Percentiles rank a stretch among this genome's conserved stretches.
Evolutionary conservation across 2,113 vertebrate genomes (phyloP).

Genomic region (Eurystomus gularis): DNA sequence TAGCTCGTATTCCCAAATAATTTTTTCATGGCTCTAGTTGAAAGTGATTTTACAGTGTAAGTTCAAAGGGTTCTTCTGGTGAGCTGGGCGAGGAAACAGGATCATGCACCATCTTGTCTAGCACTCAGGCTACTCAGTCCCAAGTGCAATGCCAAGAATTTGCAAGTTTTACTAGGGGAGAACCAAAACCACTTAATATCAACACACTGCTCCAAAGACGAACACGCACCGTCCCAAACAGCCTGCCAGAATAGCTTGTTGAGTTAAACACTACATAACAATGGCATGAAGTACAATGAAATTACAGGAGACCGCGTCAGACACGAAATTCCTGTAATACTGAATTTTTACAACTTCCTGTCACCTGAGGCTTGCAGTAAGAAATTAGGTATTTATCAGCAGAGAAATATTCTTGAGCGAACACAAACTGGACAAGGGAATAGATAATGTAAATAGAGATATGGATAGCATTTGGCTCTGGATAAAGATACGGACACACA

Average conservation of each 20-base stretch:
- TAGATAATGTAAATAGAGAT: not conserved
- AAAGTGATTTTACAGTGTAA: not conserved
- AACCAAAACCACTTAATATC: not conserved
- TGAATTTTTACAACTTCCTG: constrained; percentile 25
- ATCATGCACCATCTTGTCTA: constrained; percentile 51
- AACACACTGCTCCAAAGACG: not conserved
- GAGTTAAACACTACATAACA: constrained; percentile 48
- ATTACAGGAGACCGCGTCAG: not conserved
- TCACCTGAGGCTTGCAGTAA: constrained; percentile 10
- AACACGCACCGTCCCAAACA: not conserved
- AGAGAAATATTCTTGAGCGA: not conserved
- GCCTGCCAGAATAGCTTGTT: not conserved
- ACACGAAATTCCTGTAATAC: constrained; percentile 3
- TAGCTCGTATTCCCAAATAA: not conserved
- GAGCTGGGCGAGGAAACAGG: constrained; percentile 24
- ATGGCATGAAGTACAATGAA: constrained; percentile 9
- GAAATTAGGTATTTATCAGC: not conserved
- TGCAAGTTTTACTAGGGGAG: not conserved
- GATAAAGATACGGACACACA: not conserved
- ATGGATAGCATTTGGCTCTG: not conserved
- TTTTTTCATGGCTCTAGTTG: not conserved
- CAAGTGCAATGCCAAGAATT: not conserved
- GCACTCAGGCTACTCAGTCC: not conserved
- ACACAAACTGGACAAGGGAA: not conserved
- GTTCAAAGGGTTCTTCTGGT: constrained; percentile 23